Base-by-base conservation (phyloP, 2,888 invertebrate genomes). In the Idaea biselata region DNA sequence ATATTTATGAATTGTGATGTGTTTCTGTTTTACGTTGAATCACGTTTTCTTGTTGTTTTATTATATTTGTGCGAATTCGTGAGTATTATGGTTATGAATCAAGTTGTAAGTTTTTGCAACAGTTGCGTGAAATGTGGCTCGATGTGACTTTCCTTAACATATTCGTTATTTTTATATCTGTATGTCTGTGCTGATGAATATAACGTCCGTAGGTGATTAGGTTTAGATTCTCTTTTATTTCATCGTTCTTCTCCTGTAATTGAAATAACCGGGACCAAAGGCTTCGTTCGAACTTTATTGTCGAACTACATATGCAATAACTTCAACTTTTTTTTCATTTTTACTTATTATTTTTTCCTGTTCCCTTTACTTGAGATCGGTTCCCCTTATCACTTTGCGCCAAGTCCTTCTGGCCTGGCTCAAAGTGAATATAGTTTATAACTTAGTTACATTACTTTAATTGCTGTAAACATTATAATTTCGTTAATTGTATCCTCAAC, bases 1-100 rank as follows among this genome's bases (percentile, higher is more conserved):
- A 56, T 66, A 64, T 69, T 71, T 44, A 44, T 63, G 61, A 61
- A 58, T 57, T 53, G 65, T 65, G 60, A 56, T 58, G 58, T 44
- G 44, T 11, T 44, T 44, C 44, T 44, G 44, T 4, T 44, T 8
- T 44, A 44, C 44, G 44, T 44, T 44, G 44, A 44, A 44, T 44
- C 44, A 44, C 44, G 44, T 44, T 44, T 8, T 44, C 44, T 44
- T 8, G 44, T 44, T 44, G 44, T 44, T 44, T 11, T 44, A 44
- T 44, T 11, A 44, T 1, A 44, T 55, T 55, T 60, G 44, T 60
- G n/a, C 18, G 18, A 1, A 55, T 53, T 56, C 18, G 33, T 58
- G 61, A 33, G 53, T 58, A 55, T 54, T 11, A 16, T 18, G 25
- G 44, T 54, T 11, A 16, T 18, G 25, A 61, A 44, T 44, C 44